A percentile compares a stretch with the other conserved stretches of the same genome.
Evolutionary conservation across 2,797 vertebrate genomes (phyloP).

Genomic region (Amblyraja radiata): DNA sequence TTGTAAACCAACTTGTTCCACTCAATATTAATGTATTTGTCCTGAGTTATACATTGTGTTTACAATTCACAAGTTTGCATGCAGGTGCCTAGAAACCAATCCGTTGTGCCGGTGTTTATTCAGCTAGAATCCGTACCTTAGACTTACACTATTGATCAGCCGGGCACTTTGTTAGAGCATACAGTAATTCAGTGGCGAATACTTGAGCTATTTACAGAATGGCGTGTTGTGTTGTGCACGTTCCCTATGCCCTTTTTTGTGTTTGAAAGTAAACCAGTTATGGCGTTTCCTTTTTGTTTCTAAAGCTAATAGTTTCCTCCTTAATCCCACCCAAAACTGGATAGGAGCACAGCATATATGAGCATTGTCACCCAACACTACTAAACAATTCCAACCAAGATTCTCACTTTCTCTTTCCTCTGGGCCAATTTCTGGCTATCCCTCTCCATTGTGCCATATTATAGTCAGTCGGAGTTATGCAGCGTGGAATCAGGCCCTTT

Average conservation of each 20-base stretch:
- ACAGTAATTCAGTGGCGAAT: not conserved
- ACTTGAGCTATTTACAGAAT: not conserved
- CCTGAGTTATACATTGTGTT: not conserved
- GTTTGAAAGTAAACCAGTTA: not conserved
- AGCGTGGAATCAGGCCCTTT: too few species aligned
- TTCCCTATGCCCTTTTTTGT: not conserved
- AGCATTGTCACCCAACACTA: not conserved
- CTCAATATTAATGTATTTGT: not conserved
- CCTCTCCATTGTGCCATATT: not conserved
- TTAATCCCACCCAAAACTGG: not conserved
- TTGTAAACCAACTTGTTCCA: not conserved
- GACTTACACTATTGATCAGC: not conserved
- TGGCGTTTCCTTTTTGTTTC: not conserved
- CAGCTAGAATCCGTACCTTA: not conserved
- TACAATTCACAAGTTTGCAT: conserved; percentile 1
- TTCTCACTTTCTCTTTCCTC: not conserved
- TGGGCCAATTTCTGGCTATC: too few species aligned
- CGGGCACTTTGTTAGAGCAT: not conserved
- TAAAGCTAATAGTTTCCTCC: not conserved
- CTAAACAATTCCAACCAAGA: not conserved
- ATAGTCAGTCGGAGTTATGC: too few species aligned
- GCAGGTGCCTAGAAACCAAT: not conserved
- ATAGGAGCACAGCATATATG: not conserved
- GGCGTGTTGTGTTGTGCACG: too few species aligned
- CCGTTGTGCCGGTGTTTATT: not conserved